A percentile compares a stretch with the other conserved stretches of the same genome.
Conservation (phyloP, 2,888 invertebrate genomes). For the Minunthozetes semirufus region DNA sequence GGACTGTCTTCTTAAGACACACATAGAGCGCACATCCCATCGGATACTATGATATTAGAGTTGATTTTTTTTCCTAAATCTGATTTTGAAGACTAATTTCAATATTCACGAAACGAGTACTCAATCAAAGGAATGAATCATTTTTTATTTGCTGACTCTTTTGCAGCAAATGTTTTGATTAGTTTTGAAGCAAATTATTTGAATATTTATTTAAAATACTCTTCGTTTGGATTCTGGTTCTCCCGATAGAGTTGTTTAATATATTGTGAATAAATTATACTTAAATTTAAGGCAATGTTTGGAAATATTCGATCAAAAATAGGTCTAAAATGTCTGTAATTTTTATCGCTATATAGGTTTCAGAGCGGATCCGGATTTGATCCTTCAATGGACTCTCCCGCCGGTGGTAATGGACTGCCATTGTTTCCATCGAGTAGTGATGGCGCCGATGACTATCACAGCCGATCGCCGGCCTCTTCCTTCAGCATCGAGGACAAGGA, state of each 20-base stretch:
- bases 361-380: constrained; percentile 26
- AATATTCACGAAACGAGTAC: background rate
- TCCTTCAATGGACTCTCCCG: constrained; percentile 13
- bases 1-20: background rate
- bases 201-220: too few relatives aligned
- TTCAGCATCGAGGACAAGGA: constrained; percentile 23
- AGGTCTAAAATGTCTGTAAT: background rate
- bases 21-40: background rate
- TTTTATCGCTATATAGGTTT: background rate
- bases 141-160: background rate
- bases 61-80: background rate
- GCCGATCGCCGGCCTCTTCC: constrained; percentile 11
- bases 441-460: constrained; percentile 25
- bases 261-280: too few relatives aligned
- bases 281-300: background rate
- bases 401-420: constrained; percentile 15
- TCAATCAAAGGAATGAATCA: background rate
- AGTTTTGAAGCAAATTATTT: background rate
- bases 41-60: background rate
- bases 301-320: background rate
- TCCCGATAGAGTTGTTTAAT: too few relatives aligned
- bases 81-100: background rate
- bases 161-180: background rate
- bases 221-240: too few relatives aligned
- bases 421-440: constrained; percentile 19